Evolutionary conservation across 2,888 invertebrate species (phyloP).

Genomic region (Bruchidius siliquastri): DNA sequence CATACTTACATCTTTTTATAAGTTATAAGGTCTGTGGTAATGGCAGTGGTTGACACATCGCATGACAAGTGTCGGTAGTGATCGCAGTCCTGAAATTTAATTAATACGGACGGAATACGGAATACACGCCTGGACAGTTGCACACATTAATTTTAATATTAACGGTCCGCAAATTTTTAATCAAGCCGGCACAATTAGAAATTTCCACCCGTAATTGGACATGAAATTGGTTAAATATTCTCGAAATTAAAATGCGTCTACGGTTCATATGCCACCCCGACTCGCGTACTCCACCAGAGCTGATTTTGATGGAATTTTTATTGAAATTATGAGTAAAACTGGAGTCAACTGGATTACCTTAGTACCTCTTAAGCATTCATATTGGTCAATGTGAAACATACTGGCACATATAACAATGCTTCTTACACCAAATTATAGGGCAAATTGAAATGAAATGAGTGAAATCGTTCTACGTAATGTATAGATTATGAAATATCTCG

Average conservation of each 20-base stretch:
- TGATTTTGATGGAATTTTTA: conserved; percentile 5
- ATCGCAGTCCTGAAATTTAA: conserved; percentile 16
- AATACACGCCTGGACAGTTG: conserved; percentile 12
- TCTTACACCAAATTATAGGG: no score
- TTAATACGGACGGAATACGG: conserved; percentile 13
- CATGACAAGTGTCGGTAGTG: conserved; percentile 39
- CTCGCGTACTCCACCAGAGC: conserved; percentile 6
- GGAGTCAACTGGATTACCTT: no score
- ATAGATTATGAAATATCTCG: no score
- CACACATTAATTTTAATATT: conserved; percentile 41
- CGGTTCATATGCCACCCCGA: conserved; percentile 13
- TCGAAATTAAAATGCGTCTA: conserved; percentile 28
- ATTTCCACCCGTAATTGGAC: conserved; percentile 33
- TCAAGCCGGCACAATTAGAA: conserved; percentile 38
- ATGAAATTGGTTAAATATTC: conserved; percentile 36
- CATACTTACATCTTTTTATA: no score
- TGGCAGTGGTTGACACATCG: conserved; percentile 40
- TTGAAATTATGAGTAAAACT: conserved; percentile 14
- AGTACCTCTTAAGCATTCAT: no score
- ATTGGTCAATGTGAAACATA: no score
- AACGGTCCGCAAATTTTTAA: conserved; percentile 42
- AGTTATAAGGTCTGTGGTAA: conserved; percentile 20
- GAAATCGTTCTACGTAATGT: no score
- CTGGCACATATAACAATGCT: no score
- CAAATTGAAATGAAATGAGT: no score